A percentile compares a stretch with the other conserved stretches of the same genome.
Evolutionary conservation across 2,113 vertebrate genomes (phyloP).

Genomic region (Sigmodon hispidus): DNA sequence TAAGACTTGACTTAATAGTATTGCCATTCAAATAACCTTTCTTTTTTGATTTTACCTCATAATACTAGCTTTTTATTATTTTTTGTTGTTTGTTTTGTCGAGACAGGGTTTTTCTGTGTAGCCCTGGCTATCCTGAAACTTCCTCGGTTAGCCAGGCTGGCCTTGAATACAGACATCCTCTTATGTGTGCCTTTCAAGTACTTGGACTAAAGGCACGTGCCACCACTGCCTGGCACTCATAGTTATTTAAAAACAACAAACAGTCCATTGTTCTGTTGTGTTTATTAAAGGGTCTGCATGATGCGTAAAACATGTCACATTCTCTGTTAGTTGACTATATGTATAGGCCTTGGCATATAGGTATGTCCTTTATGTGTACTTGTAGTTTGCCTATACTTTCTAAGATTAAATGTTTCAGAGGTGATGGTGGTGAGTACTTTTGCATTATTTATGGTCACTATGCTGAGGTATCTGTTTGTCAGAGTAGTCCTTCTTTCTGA

Average conservation of each 20-base stretch:
- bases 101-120: neutral
- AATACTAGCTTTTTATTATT: neutral
- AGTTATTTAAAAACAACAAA: slow-evolving; percentile 4
- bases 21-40: neutral
- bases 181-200: neutral
- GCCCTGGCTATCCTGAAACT: neutral
- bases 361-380: neutral
- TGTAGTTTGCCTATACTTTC: neutral
- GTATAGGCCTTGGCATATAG: neutral
- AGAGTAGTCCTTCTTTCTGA: neutral
- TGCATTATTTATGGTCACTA: neutral
- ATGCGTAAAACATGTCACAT: neutral
- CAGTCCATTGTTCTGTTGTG: neutral
- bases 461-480: neutral
- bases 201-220: neutral
- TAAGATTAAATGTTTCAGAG: neutral
- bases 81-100: neutral
- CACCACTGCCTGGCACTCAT: neutral
- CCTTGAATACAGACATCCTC: neutral
- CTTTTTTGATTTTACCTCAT: slow-evolving; percentile 8
- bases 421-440: neutral
- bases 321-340: slow-evolving; percentile 8
- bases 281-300: slow-evolving; percentile 39
- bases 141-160: neutral
- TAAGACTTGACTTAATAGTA: neutral